phyloP scores from a whole-genome alignment of 2,113 vertebrate genomes.

The Arvicanthis niloticus region DNA sequence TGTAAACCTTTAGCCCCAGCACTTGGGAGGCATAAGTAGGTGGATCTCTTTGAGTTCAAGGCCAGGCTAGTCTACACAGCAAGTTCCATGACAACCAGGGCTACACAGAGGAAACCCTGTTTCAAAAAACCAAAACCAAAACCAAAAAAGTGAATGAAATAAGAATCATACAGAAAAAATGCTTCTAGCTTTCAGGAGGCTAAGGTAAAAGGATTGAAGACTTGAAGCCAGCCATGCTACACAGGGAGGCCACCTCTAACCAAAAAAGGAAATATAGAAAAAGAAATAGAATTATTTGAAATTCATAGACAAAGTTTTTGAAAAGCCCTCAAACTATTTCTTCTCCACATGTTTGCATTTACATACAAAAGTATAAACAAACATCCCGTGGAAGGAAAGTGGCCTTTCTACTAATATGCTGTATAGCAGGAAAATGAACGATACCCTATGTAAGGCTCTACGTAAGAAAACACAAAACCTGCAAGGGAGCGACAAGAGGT shows the following conservation, averaged over 20 bases:
- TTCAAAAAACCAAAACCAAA: neutral
- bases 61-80: neutral
- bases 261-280: neutral
- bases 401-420: conserved; percentile 33
- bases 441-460: neutral
- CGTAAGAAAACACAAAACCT: conserved; percentile 40
- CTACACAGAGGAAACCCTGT: neutral
- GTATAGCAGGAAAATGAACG: conserved; percentile 23
- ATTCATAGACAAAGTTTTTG: conserved; percentile 49
- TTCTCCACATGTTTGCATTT: conserved; percentile 31
- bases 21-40: neutral
- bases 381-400: conserved; percentile 16
- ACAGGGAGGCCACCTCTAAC: neutral
- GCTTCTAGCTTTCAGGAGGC: neutral
- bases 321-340: conserved; percentile 27
- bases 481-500: neutral
- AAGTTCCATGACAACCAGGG: neutral
- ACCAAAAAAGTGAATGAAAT: conserved; percentile 24
- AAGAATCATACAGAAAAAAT: conserved; percentile 26
- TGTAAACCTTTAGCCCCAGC: neutral
- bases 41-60: neutral
- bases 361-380: neutral
- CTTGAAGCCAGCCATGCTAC: neutral
- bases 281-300: neutral
- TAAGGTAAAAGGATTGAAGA: no score